Evolutionary conservation across 2,113 vertebrate species (phyloP).

Genomic region (Chloropsis cyanopogon): DNA sequence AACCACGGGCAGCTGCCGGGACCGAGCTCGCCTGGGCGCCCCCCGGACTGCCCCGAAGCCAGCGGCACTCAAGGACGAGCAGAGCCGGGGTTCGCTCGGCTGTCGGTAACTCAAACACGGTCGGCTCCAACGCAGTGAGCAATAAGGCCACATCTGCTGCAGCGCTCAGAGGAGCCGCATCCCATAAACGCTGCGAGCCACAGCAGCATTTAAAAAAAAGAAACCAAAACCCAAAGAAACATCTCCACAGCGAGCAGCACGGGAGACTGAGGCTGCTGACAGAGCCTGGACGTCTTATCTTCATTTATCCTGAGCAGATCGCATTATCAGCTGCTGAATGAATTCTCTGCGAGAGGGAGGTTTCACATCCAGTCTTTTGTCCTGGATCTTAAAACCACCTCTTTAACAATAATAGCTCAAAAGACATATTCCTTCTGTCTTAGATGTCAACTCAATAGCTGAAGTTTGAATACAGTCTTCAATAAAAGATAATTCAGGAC

Average conservation of each 20-base stretch:
- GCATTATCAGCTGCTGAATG: neutral
- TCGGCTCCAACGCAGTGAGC: accelerated
- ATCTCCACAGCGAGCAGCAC: neutral
- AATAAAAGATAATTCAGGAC: neutral
- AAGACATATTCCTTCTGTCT: neutral
- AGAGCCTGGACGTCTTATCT: neutral
- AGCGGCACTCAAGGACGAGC: neutral
- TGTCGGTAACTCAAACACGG: accelerated
- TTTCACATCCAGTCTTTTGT: neutral
- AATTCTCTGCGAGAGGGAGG: neutral
- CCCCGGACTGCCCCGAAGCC: neutral
- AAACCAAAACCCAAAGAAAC: neutral
- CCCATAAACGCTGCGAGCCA: accelerated
- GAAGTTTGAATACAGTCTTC: neutral
- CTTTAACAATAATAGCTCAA: neutral
- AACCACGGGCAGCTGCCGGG: neutral
- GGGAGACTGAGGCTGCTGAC: neutral
- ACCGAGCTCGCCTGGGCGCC: accelerated
- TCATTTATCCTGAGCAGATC: neutral
- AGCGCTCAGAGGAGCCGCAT: neutral
- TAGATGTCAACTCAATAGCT: neutral
- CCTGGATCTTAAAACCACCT: neutral
- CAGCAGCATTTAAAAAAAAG: neutral
- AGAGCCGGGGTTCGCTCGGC: accelerated
- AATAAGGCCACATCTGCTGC: accelerated